phyloP scores from a whole-genome alignment of 2,113 vertebrate genomes.

The Myrmecobius fasciatus region DNA sequence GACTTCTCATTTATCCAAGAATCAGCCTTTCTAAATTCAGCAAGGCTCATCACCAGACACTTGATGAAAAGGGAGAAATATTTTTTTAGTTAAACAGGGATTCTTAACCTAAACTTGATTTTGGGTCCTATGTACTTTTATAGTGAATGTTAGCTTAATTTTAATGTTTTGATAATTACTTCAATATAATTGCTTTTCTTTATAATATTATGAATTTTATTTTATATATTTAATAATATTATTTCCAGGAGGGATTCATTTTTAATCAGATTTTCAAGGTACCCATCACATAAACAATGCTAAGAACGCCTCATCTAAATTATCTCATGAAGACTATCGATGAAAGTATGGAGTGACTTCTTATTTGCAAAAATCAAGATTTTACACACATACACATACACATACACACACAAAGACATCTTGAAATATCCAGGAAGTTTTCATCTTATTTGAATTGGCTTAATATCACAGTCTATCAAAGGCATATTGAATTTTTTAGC shows the following conservation, averaged over 20 bases:
- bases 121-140: background rate
- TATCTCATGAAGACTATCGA: background rate
- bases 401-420: background rate
- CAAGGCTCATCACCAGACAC: background rate
- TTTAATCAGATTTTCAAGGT: too few species aligned
- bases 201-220: background rate
- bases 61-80: background rate
- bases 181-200: background rate
- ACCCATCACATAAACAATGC: background rate
- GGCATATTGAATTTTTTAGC: background rate
- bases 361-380: background rate
- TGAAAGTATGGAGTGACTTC: too few species aligned
- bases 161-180: background rate
- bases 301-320: background rate
- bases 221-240: background rate
- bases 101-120: background rate
- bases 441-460: background rate
- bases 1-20: background rate
- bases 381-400: background rate
- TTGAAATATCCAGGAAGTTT: background rate
- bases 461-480: background rate
- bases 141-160: background rate
- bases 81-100: background rate
- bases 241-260: background rate
- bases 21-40: background rate